These are phyloP conservation scores for Scolopax bukidnonensis DNA, from an alignment of 2,797 vertebrate genomes.

Conservation along the genomic window DNA sequence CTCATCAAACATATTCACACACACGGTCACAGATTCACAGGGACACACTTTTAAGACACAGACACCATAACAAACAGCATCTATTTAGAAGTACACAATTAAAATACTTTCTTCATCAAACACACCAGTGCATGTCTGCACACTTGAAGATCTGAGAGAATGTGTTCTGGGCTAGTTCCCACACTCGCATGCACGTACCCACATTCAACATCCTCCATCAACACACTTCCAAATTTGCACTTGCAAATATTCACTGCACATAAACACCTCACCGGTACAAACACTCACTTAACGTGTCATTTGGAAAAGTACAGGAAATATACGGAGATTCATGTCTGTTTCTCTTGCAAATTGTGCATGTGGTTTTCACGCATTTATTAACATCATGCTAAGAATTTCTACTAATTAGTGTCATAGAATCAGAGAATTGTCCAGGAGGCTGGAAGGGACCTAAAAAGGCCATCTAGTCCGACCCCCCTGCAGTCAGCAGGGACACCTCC, in stretches of 20 bases:
- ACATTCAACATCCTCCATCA: not conserved
- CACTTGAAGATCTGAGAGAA: not conserved
- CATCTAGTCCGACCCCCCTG: too few species aligned
- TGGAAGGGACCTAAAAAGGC: too few species aligned
- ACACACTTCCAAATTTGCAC: not conserved
- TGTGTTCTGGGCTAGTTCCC: not conserved
- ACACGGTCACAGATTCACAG: not conserved
- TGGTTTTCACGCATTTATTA: constrained; percentile 31
- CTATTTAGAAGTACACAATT: not conserved
- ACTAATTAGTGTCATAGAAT: constrained; percentile 43
- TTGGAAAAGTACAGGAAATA: not conserved
- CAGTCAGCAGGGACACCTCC: too few species aligned
- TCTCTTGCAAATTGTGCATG: not conserved
- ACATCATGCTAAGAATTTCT: constrained; percentile 28
- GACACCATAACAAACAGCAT: not conserved
- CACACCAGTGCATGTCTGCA: not conserved
- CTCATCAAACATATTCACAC: rapidly evolving
- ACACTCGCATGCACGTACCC: not conserved
- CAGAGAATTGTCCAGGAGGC: not conserved
- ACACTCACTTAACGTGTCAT: not conserved
- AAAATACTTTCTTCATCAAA: not conserved
- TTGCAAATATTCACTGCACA: not conserved
- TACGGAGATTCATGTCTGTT: not conserved
- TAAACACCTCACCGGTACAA: not conserved
- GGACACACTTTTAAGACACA: not conserved